Conservation (phyloP, 37 sponge, comb jelly and placozoan species). For the Amphimedon queenslandica region DNA sequence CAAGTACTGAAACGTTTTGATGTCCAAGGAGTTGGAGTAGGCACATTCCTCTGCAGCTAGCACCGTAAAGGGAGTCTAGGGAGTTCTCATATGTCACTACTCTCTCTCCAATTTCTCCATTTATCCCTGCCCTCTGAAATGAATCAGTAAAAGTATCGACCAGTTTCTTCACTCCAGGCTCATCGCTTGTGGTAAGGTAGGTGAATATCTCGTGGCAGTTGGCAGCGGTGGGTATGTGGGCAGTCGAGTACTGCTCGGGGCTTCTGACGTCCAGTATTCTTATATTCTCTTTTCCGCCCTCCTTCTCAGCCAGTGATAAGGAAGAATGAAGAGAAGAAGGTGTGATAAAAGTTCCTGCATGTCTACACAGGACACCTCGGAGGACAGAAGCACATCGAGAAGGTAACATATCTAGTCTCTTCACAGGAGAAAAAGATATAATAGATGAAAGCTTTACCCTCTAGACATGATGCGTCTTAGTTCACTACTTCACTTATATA, state of each 20-base stretch:
- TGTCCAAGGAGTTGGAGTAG: constrained; percentile 19
- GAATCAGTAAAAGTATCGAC: not conserved
- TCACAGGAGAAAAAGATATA: no score
- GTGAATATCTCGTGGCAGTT: constrained; percentile 19
- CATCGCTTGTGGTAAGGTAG: constrained; percentile 11
- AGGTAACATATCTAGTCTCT: no score
- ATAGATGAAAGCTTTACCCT: no score
- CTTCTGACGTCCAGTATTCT: constrained; percentile 22
- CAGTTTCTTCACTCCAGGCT: not conserved
- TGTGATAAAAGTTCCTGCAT: no score
- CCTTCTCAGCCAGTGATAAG: no score
- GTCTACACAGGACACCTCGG: no score
- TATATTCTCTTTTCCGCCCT: no score
- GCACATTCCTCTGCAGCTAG: constrained; percentile 21
- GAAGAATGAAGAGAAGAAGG: no score
- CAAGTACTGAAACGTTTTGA: constrained; percentile 13
- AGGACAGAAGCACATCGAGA: no score
- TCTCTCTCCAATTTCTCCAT: constrained; percentile 13
- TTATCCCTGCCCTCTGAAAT: constrained; percentile 13
- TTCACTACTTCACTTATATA: no score
- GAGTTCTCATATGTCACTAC: constrained; percentile 13
- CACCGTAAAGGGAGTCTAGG: constrained; percentile 12
- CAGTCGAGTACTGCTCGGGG: constrained; percentile 10
- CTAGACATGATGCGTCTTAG: no score
- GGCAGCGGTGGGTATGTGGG: constrained; percentile 17